Percentiles rank a stretch among this genome's conserved stretches.
These are phyloP conservation scores for Syrphus vitripennis DNA, from an alignment of 2,888 invertebrate species.

Conservation along the genomic window DNA sequence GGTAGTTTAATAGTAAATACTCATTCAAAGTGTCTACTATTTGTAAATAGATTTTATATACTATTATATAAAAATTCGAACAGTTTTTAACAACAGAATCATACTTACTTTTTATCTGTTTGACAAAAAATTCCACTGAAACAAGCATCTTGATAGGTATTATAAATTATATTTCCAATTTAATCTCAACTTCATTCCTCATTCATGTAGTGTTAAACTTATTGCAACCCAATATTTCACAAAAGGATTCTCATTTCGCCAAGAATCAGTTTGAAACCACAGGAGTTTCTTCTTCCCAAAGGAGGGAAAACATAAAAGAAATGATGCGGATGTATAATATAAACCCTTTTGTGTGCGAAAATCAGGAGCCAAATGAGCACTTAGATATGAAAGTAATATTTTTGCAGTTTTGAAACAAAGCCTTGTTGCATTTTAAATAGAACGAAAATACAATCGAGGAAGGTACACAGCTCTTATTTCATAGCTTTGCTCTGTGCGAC, in stretches of 20 bases:
- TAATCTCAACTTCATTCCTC: background rate
- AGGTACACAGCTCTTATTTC: conserved; percentile 18
- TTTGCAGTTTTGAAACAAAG: conserved; percentile 27
- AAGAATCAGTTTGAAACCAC: conserved; percentile 3
- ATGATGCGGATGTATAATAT: background rate
- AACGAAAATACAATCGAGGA: background rate
- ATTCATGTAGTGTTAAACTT: background rate
- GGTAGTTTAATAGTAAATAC: too few relatives aligned
- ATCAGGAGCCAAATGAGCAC: conserved; percentile 21
- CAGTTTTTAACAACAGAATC: too few relatives aligned
- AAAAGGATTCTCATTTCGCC: background rate
- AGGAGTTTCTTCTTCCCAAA: background rate
- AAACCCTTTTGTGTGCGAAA: conserved; percentile 10
- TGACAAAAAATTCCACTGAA: background rate
- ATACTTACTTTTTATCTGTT: too few relatives aligned
- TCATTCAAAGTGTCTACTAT: too few relatives aligned
- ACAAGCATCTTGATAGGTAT: too few relatives aligned
- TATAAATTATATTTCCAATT: background rate
- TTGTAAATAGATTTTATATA: too few relatives aligned
- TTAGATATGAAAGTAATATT: conserved; percentile 32
- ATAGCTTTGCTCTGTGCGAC: background rate
- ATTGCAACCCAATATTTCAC: background rate
- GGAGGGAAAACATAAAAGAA: conserved; percentile 11
- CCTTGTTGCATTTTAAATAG: conserved; percentile 12
- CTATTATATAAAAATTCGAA: too few relatives aligned